Conservation (phyloP, 2,797 vertebrate genomes). For the Australoheros facetus region DNA sequence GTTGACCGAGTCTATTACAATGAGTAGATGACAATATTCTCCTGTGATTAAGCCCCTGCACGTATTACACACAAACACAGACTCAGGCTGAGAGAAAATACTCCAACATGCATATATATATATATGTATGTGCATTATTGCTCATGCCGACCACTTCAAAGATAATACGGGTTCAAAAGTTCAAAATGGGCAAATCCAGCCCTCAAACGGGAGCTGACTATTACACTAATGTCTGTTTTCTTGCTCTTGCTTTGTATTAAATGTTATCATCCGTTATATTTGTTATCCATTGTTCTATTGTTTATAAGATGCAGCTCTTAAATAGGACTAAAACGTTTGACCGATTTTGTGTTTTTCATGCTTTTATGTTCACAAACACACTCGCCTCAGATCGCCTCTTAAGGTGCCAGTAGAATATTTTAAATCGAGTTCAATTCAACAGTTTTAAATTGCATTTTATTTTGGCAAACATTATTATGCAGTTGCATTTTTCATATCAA, state of each 20-base stretch:
- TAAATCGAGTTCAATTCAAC: background rate
- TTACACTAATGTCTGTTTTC: background rate
- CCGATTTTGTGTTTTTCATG: background rate
- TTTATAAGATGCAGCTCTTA: background rate
- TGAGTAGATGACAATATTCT: constrained; percentile 53
- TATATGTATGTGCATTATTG: background rate
- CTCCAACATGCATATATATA: background rate
- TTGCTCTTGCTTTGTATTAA: background rate
- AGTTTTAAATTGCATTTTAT: background rate
- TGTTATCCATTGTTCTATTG: background rate
- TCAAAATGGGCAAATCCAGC: background rate
- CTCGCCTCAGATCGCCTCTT: background rate
- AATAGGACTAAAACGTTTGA: background rate
- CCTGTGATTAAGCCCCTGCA: constrained; percentile 35
- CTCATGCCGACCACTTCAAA: background rate
- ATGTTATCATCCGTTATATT: background rate
- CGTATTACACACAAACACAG: background rate
- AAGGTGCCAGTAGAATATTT: background rate
- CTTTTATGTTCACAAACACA: background rate
- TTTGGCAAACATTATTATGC: background rate
- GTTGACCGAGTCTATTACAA: constrained; percentile 37
- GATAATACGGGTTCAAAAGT: background rate
- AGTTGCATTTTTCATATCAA: background rate
- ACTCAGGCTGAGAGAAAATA: background rate
- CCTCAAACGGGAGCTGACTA: background rate